Percentiles rank a stretch among this genome's conserved stretches.
Conservation (phyloP, 1,140 invertebrate species). For the Megalonaias nervosa region DNA sequence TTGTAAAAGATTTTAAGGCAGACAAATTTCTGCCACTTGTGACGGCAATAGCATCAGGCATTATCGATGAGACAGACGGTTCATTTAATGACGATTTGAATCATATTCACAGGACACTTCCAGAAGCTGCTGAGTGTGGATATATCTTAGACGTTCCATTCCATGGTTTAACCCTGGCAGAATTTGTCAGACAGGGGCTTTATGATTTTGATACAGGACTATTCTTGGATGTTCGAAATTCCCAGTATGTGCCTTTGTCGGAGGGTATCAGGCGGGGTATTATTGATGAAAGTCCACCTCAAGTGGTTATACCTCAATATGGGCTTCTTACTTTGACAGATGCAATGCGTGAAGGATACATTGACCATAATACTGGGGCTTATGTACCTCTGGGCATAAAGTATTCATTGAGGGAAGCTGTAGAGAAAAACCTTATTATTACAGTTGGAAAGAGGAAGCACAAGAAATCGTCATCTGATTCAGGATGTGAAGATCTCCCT, state of each 20-base stretch:
- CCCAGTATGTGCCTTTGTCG: slow-evolving; percentile 15
- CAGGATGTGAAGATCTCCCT: slow-evolving; percentile 28
- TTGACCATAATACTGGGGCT: slow-evolving; percentile 33
- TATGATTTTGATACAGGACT: slow-evolving; percentile 32
- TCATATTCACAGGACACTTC: slow-evolving; percentile 75
- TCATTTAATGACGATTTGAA: slow-evolving; percentile 83
- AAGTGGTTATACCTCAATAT: slow-evolving; percentile 27
- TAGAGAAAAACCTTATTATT: slow-evolving; percentile 28
- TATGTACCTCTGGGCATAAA: slow-evolving; percentile 31
- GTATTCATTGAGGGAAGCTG: slow-evolving; percentile 25
- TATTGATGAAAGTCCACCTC: slow-evolving; percentile 23
- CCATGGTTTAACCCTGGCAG: slow-evolving; percentile 46
- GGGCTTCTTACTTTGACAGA: slow-evolving; percentile 31
- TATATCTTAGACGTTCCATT: slow-evolving; percentile 48
- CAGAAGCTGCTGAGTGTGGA: slow-evolving; percentile 74
- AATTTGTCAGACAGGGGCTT: slow-evolving; percentile 54
- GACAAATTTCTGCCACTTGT: slow-evolving; percentile 78
- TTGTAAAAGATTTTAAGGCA: slow-evolving; percentile 47
- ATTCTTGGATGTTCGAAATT: slow-evolving; percentile 30
- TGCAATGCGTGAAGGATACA: slow-evolving; percentile 16
- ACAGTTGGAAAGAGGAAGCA: slow-evolving; percentile 32
- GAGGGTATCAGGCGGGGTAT: slow-evolving; percentile 31
- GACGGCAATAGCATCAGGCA: slow-evolving; percentile 86
- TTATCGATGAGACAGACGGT: slow-evolving; percentile 84
- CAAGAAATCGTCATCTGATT: slow-evolving; percentile 32